These are phyloP conservation scores for Furnarius figulus DNA, from an alignment of 2,113 vertebrate genomes.

Conservation along the genomic window DNA sequence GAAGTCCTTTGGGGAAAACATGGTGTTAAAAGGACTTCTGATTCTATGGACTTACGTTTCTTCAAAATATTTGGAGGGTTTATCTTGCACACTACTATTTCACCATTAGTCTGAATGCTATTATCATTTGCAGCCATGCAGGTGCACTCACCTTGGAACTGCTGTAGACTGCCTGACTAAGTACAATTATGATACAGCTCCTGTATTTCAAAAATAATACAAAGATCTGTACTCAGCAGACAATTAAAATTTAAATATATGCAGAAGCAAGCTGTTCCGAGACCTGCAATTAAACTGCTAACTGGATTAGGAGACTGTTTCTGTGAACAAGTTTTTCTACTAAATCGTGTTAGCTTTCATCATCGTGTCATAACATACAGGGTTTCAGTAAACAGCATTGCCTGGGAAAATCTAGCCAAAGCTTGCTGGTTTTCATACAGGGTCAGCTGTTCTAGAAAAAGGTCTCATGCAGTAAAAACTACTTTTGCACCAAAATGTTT, in stretches of 20 bases:
- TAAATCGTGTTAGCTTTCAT: constrained; percentile 3
- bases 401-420: not conserved
- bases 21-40: not conserved
- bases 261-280: constrained; percentile 20
- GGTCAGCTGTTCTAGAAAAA: not conserved
- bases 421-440: not conserved
- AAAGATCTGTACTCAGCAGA: constrained; percentile 1
- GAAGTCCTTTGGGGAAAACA: not conserved
- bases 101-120: not conserved
- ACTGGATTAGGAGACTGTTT: not conserved
- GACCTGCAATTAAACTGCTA: not conserved
- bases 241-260: constrained; percentile 22
- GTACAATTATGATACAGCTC: not conserved
- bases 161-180: not conserved
- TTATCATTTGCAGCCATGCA: not conserved
- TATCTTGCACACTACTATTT: not conserved
- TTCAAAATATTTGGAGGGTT: not conserved
- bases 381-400: not conserved
- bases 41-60: not conserved
- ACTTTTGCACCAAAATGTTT: not conserved
- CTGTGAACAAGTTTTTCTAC: constrained; percentile 22
- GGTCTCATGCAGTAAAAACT: not conserved
- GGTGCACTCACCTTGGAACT: not conserved
- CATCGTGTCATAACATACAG: not conserved
- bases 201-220: not conserved